Conservation (phyloP, 2,797 vertebrate genomes). For the Schizopygopsis malacanthus region DNA sequence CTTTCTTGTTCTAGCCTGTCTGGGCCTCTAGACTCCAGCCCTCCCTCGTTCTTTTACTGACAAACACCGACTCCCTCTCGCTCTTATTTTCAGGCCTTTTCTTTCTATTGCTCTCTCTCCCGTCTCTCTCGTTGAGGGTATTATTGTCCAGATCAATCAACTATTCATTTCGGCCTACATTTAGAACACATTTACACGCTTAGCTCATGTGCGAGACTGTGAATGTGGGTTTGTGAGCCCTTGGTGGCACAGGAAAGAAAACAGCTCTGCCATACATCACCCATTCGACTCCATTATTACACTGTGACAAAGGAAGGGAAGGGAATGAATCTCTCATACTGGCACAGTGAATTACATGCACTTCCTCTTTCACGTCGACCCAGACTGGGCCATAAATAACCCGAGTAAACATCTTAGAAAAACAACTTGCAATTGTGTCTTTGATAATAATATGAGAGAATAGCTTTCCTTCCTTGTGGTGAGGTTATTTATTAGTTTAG, state of each 20-base stretch:
- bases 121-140: background rate
- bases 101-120: slow-evolving; percentile 41
- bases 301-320: slow-evolving; percentile 27
- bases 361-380: slow-evolving; percentile 48
- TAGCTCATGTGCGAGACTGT: slow-evolving; percentile 66
- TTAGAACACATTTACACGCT: slow-evolving; percentile 57
- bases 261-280: slow-evolving; percentile 46
- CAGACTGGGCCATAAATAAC: slow-evolving; percentile 56
- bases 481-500: slow-evolving; percentile 76
- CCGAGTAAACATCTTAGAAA: slow-evolving; percentile 57
- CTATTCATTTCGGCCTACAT: slow-evolving; percentile 15
- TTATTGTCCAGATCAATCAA: slow-evolving; percentile 44
- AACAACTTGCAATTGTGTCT: slow-evolving; percentile 64
- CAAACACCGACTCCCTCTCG: slow-evolving; percentile 4
- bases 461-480: slow-evolving; percentile 39
- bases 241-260: slow-evolving; percentile 19
- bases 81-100: slow-evolving; percentile 67
- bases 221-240: slow-evolving; percentile 35
- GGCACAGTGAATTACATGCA: slow-evolving; percentile 35
- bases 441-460: slow-evolving; percentile 68
- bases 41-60: slow-evolving; percentile 45
- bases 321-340: slow-evolving; percentile 32
- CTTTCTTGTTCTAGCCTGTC: slow-evolving; percentile 82
- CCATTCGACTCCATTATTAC: slow-evolving; percentile 36
- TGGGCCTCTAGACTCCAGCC: slow-evolving; percentile 73